Base-by-base conservation (phyloP, 2,888 invertebrate species). In the Chesias legatella region DNA sequence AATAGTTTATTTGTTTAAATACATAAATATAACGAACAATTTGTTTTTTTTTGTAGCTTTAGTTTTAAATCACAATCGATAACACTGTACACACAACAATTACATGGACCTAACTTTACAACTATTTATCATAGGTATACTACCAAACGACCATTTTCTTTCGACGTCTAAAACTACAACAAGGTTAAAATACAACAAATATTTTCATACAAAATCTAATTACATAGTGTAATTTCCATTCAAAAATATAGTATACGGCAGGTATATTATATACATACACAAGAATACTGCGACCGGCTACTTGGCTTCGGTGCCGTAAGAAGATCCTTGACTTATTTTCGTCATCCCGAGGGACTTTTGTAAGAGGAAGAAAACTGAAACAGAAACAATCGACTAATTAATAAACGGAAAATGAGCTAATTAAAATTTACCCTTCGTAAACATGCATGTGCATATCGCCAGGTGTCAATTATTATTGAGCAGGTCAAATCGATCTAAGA, bases 261-360 rank as follows among this genome's bases (percentile, higher is more conserved):
- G 48, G 50, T 55, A 50, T 52, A 41, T 44, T n/a, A n/a, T n/a
- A n/a, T n/a, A n/a, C n/a, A 40, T 36, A 40, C 39, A 41, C 40
- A 35, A 40, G 22, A 48, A 51, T 49, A 49, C 47, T 49, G 49
- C 11, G 37, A 20, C 27, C 56, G 50, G 50, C 69, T 90, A 90
- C 57, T 89, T 85, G 44, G 90, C 89, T 50, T 84, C 90, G 34
- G 90, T 85, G 49, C 96, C 96, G 70, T 96, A 96, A 4, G 93
- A 93, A 17, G 96, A 96, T 24, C 92, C 94, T 78, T 94, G 93
- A 68, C 94, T 94, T 59, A 95, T 95, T 79, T 95, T 92, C 1
- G 95, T 94, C 92, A 94, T 93, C 34, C 94, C 93, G 61, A 96
- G 94, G 29, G 94, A 91, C 74, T 94, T 94, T 63, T 94, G 91